Evolutionary conservation across 2,888 invertebrate genomes (phyloP), one percentile per base, ranked within the genome.

Genomic region (Nesidiocoris tenuis): DNA sequence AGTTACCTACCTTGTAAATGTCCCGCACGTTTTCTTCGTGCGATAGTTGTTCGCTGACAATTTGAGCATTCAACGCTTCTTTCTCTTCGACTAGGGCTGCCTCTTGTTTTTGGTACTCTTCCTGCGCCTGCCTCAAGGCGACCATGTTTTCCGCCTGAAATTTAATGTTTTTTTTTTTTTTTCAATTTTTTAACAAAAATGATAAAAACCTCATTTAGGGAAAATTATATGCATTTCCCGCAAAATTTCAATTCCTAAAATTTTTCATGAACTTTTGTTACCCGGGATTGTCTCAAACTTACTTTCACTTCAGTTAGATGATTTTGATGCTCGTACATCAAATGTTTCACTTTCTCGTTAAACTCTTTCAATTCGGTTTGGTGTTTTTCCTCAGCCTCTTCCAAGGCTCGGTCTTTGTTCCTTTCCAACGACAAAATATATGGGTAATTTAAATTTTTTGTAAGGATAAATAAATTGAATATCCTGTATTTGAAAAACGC

Each of bases 261-360:
- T 39, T 7, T 39, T 39, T 39, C 3, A 39, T 39, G 3, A 39
- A 39, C 5, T 39, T 7, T 39, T 12, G 39, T 39, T n/a, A n/a
- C 39, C 12, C 39, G 39, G 39, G 5, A 12, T 39, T 12, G 39
- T 39, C 12, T 7, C 7, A 1, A 18, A 59, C 78, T 64, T 78
- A 83, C 83, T 82, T 94, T 91, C 71, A 92, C 86, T 82, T 95
- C 93, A 0, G 94, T 91, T 76, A 93, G 87, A 82, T 92, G 90
- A 76, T 91, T 91, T 82, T 94, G 92, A 82, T 96, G 95, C 82
- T 96, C 96, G 84, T 94, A 96, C 83, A 95, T 90, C 61, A 96
- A 85, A 85, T 95, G 94, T 82, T 96, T 96, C 77, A 96, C 93
- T 86, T 94, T 96, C 82, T 96, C 96, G 82, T 94, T 93, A 82